Percentiles rank a stretch among this genome's conserved stretches.
phyloP scores from a whole-genome alignment of 2,888 invertebrate species.

The Limulus polyphemus region DNA sequence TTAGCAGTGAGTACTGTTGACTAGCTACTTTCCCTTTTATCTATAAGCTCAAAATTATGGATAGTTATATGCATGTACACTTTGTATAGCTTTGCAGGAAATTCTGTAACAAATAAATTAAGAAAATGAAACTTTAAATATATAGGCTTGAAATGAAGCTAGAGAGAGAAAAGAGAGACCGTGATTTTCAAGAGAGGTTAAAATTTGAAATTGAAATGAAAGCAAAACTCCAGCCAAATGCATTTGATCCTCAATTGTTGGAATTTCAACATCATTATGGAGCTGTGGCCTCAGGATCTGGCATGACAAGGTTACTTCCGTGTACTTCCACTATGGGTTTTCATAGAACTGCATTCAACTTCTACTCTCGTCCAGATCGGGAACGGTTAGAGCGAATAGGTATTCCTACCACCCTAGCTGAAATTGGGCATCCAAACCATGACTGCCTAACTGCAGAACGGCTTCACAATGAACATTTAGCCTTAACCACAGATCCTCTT shows the following conservation, averaged over 20 bases:
- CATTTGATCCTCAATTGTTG: conserved; percentile 53
- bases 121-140: too few species aligned
- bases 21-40: too few species aligned
- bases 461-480: conserved; percentile 54
- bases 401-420: conserved; percentile 30
- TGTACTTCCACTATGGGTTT: too few species aligned
- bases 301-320: conserved; percentile 9
- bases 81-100: too few species aligned
- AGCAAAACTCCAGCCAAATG: conserved; percentile 24
- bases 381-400: conserved; percentile 60
- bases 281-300: conserved; percentile 12
- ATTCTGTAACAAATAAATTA: too few species aligned
- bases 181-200: conserved; percentile 2
- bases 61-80: too few species aligned
- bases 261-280: conserved; percentile 56
- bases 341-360: conserved; percentile 32
- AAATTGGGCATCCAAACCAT: conserved; percentile 21
- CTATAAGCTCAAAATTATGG: too few species aligned
- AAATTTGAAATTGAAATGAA: conserved; percentile 3
- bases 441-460: conserved; percentile 23
- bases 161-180: background rate
- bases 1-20: too few species aligned
- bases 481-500: conserved; percentile 66
- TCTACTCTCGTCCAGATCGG: conserved; percentile 57
- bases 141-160: conserved; percentile 1